A percentile compares a stretch with the other conserved stretches of the same genome.
Conservation (phyloP, 2,797 vertebrate genomes). For the Cossypha heuglini region DNA sequence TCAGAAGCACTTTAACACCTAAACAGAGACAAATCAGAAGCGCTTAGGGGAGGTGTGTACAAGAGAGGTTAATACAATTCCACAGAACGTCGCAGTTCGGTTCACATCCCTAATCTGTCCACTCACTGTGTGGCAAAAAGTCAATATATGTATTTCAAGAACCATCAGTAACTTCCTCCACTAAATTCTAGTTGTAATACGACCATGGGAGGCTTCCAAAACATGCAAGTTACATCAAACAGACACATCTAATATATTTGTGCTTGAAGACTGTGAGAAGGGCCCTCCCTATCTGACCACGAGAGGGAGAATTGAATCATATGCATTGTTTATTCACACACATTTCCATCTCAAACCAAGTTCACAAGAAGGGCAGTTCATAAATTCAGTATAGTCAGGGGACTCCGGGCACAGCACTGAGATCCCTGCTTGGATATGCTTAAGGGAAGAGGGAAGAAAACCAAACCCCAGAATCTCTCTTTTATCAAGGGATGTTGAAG, state of each 20-base stretch:
- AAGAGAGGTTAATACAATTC: constrained; percentile 1
- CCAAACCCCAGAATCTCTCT: neutral
- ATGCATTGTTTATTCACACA: constrained; percentile 10
- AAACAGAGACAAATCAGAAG: constrained; percentile 44
- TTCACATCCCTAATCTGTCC: constrained; percentile 24
- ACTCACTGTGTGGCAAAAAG: neutral
- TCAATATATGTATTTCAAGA: constrained; percentile 38
- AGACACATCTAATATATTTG: neutral
- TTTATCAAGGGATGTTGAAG: neutral
- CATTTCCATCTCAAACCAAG: neutral
- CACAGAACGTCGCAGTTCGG: neutral
- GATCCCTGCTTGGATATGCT: neutral
- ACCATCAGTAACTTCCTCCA: neutral
- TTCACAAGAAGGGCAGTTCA: neutral
- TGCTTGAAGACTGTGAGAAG: neutral
- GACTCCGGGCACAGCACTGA: neutral
- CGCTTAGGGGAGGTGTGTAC: neutral
- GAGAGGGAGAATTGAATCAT: constrained; percentile 58
- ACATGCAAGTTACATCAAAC: neutral
- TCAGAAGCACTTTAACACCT: constrained; percentile 7
- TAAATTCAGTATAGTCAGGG: neutral
- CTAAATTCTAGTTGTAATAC: neutral
- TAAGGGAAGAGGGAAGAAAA: neutral
- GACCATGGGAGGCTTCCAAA: neutral
- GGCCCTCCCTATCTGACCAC: constrained; percentile 48